Evolutionary conservation across 2,113 vertebrate species (phyloP).

Genomic region (Cygnus atratus): DNA sequence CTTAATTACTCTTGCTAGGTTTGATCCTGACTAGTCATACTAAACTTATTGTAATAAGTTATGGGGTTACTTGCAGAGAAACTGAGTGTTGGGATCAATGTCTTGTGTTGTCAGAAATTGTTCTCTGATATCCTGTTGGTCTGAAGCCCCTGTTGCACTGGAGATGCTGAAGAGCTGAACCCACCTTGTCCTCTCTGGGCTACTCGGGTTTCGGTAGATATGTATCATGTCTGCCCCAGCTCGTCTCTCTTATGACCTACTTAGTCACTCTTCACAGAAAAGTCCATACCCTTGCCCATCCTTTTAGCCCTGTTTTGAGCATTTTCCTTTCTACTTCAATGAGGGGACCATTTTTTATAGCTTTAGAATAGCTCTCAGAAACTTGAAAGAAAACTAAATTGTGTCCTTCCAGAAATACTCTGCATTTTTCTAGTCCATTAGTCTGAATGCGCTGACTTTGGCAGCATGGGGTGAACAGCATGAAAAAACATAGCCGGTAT

Average conservation of each 20-base stretch:
- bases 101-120: background rate
- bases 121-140: background rate
- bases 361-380: background rate
- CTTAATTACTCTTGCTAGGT: background rate
- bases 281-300: background rate
- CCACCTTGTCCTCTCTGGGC: background rate
- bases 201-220: background rate
- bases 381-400: background rate
- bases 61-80: background rate
- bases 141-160: background rate
- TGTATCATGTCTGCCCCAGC: background rate
- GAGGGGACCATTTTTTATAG: background rate
- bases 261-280: background rate
- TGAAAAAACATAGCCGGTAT: background rate
- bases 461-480: background rate
- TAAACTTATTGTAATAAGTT: background rate
- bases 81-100: background rate
- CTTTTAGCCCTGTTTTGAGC: constrained; percentile 4
- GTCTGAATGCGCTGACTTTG: background rate
- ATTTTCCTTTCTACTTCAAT: background rate
- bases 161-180: background rate
- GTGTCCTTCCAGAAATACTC: background rate
- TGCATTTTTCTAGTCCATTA: background rate
- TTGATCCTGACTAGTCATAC: background rate
- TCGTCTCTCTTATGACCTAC: background rate